Conservation (phyloP, 2,113 vertebrate genomes). For the Hiodon alosoides region DNA sequence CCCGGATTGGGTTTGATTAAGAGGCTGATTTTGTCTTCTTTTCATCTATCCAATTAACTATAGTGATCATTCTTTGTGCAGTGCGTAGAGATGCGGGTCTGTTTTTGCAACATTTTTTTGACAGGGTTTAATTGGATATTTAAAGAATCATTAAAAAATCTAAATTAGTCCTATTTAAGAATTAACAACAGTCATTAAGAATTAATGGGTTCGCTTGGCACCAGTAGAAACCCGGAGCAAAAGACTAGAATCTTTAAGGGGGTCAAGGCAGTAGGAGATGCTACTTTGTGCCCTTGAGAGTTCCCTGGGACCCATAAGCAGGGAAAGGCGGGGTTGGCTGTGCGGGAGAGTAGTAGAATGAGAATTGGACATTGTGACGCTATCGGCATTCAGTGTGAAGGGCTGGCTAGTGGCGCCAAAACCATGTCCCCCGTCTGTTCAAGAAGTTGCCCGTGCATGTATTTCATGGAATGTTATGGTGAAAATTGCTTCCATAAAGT, state of each 20-base stretch:
- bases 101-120: constrained; percentile 33
- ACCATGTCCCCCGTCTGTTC: no score
- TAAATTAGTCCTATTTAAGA: constrained; percentile 92
- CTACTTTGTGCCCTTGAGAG: constrained; percentile 72
- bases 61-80: constrained; percentile 24
- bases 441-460: no score
- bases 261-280: constrained; percentile 79
- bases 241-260: constrained; percentile 83
- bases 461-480: no score
- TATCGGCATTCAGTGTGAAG: constrained; percentile 5
- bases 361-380: constrained; percentile 6
- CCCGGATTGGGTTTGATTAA: constrained; percentile 23
- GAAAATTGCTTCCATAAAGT: no score
- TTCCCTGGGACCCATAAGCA: constrained; percentile 18
- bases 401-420: background rate
- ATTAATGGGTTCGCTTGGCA: constrained; percentile 83
- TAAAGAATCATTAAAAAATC: constrained; percentile 91
- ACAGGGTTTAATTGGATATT: constrained; percentile 82
- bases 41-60: constrained; percentile 33
- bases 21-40: constrained; percentile 15
- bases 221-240: constrained; percentile 77
- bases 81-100: constrained; percentile 11
- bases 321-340: background rate
- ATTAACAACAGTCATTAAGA: constrained; percentile 89
- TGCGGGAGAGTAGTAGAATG: background rate